Evolutionary conservation across 2,888 invertebrate species (phyloP).

Genomic region (Ischnus inquisitorius): DNA sequence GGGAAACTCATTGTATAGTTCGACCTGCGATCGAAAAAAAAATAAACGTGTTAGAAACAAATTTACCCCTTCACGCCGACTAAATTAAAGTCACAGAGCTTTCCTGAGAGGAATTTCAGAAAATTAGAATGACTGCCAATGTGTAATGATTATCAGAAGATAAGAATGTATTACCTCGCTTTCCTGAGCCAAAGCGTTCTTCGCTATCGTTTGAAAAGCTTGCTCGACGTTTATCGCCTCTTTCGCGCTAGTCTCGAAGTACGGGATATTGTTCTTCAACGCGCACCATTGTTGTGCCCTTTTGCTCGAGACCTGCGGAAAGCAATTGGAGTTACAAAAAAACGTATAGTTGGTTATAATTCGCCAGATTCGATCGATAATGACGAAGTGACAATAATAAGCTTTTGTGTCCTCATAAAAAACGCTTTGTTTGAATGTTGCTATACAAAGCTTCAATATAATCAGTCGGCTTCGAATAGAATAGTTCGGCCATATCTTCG

Average conservation of each 20-base stretch:
- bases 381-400: no score
- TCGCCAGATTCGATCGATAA: no score
- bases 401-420: no score
- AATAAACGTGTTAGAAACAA: not conserved
- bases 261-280: constrained; percentile 99
- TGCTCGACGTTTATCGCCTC: constrained; percentile 99
- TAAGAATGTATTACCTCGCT: constrained; percentile 88
- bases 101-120: no score
- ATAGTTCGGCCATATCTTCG: not conserved
- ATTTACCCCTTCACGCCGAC: no score
- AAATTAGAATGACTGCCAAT: not conserved
- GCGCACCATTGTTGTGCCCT: constrained; percentile 99
- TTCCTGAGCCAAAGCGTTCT: constrained; percentile 97
- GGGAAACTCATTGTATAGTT: constrained; percentile 98
- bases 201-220: constrained; percentile 99
- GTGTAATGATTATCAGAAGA: constrained; percentile 11
- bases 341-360: constrained; percentile 21
- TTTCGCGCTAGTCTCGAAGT: constrained; percentile 99
- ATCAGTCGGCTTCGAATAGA: no score
- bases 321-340: constrained; percentile 4
- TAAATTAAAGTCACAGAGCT: no score
- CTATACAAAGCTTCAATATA: no score
- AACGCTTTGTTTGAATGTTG: no score
- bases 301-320: constrained; percentile 91
- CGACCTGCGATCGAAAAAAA: constrained; percentile 87